Evolutionary conservation across 2,113 vertebrate species (phyloP).

Genomic region (Chamaetylas fuelleborni): DNA sequence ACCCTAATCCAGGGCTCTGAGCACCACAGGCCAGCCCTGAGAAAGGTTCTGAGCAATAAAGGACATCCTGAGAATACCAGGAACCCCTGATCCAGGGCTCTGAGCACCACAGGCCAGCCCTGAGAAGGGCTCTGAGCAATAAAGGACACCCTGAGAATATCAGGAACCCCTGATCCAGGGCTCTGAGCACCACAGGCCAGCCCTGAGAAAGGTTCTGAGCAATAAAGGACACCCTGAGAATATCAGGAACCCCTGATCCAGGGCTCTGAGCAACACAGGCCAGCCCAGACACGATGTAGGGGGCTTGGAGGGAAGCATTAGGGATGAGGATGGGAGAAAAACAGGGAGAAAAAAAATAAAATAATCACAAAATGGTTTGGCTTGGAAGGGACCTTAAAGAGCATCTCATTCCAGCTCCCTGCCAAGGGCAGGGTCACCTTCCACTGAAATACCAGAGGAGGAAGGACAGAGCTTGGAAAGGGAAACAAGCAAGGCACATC

Average conservation of each 20-base stretch:
- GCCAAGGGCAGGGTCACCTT: not conserved
- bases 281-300: rapidly evolving
- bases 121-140: not conserved
- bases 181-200: not conserved
- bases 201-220: not conserved
- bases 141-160: too few relatives aligned
- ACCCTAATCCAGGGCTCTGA: too few relatives aligned
- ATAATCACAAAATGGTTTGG: not conserved
- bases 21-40: too few relatives aligned
- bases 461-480: not conserved
- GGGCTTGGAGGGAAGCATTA: not conserved
- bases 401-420: not conserved
- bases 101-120: not conserved
- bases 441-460: not conserved
- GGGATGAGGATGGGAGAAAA: not conserved
- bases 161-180: too few relatives aligned
- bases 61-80: too few relatives aligned
- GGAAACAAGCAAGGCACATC: not conserved
- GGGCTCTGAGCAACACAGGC: not conserved
- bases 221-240: too few relatives aligned
- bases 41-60: not conserved
- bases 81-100: not conserved
- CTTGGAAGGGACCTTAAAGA: not conserved
- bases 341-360: not conserved
- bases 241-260: too few relatives aligned